phyloP scores from a whole-genome alignment of 2,888 invertebrate genomes.

The Lamellibrachia satsuma region DNA sequence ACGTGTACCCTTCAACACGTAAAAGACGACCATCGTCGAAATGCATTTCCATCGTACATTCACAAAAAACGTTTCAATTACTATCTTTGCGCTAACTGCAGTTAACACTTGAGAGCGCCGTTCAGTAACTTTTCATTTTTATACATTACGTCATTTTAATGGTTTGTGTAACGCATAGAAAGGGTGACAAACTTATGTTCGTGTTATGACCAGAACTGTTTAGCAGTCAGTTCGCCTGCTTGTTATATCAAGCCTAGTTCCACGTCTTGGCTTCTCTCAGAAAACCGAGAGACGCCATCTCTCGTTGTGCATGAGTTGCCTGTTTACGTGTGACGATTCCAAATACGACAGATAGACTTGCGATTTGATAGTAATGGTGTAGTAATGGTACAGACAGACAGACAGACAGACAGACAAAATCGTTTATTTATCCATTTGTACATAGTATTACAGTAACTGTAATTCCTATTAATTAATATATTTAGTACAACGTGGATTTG shows the following conservation, averaged over 20 bases:
- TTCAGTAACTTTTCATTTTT: background rate
- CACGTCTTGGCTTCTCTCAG: too few species aligned
- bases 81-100: background rate
- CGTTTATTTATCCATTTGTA: too few species aligned
- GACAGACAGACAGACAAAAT: too few species aligned
- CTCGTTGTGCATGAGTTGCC: background rate
- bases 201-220: background rate
- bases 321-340: background rate
- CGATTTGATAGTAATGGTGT: background rate
- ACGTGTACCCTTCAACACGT: slow-evolving; percentile 86
- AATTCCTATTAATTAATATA: too few species aligned
- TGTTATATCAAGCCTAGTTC: too few species aligned
- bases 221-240: too few species aligned
- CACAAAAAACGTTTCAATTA: background rate
- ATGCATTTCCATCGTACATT: background rate
- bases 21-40: background rate
- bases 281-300: background rate
- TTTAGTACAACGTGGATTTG: too few species aligned
- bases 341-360: background rate
- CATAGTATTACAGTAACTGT: too few species aligned
- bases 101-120: too few species aligned
- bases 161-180: background rate
- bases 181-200: background rate
- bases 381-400: background rate
- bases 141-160: background rate